Conservation (phyloP, 2,113 vertebrate species). For the Rhagologus leucostigma region DNA sequence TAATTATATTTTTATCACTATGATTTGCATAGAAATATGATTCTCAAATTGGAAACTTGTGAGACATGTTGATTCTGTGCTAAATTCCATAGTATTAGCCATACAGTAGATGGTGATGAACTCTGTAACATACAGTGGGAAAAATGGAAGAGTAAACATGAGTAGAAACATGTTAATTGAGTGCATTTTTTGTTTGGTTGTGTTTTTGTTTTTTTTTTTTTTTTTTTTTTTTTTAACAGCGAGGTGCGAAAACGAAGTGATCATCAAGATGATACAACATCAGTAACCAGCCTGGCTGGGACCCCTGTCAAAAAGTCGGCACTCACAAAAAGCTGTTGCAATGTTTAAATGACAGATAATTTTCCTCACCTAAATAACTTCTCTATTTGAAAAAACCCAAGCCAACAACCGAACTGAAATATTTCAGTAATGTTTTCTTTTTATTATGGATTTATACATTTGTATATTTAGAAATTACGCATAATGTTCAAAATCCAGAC, state of each 20-base stretch:
- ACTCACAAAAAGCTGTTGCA: slow-evolving; percentile 84
- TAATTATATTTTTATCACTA: neutral
- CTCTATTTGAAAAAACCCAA: neutral
- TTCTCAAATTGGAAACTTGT: neutral
- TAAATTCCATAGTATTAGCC: neutral
- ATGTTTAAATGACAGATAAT: slow-evolving; percentile 23
- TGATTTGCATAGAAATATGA: neutral
- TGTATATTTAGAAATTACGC: neutral
- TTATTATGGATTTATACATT: neutral
- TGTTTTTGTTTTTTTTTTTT: neutral
- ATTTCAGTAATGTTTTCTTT: neutral
- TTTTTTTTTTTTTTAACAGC: slow-evolving; percentile 55
- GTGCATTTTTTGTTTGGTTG: neutral
- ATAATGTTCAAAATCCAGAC: neutral
- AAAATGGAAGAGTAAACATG: neutral
- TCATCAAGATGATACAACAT: slow-evolving; percentile 69
- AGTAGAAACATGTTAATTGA: neutral
- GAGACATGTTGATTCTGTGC: neutral
- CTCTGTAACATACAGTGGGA: neutral
- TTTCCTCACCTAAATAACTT: neutral
- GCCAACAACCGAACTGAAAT: neutral
- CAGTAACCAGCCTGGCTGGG: slow-evolving; percentile 75
- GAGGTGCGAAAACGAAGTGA: slow-evolving; percentile 83
- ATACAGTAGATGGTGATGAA: neutral
- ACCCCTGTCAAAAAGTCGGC: slow-evolving; percentile 73